Base-by-base conservation (phyloP, 2,113 vertebrate species). In the Zeus faber region DNA sequence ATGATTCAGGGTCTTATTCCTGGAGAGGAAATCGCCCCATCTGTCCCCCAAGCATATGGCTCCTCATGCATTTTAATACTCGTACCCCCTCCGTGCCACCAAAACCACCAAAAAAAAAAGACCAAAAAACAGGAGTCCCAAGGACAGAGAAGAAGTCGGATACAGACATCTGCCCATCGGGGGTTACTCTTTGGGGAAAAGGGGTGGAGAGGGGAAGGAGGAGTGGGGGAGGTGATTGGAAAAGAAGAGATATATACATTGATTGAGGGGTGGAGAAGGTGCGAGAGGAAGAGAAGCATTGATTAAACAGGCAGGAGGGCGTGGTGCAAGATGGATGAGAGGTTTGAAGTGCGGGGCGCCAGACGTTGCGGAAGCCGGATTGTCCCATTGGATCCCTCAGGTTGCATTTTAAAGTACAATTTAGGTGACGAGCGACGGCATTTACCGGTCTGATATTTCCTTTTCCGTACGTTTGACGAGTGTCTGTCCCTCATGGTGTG, bases 61-160 rank as follows among this genome's bases (percentile, higher is more conserved):
- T 67, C 29, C 67, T 85, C 79, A 81, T 79, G 66, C 80, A 86
- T 88, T 87, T 88, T 83, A 77, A 86, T 80, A 65, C 70, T n/a
- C n/a, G n/a, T n/a, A n/a, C n/a, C n/a, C n/a, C n/a, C n/a, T n/a
- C n/a, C n/a, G n/a, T n/a, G n/a, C n/a, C n/a, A n/a, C n/a, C n/a
- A n/a, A n/a, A n/a, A n/a, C n/a, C n/a, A n/a, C n/a, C n/a, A n/a
- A n/a, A n/a, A n/a, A n/a, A n/a, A n/a, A n/a, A n/a, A n/a, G 17
- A 68, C 64, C 65, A 64, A 79, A 21, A 50, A 75, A 80, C 78
- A 74, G 68, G 53, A 62, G 64, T 67, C 56, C n/a, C 67, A 76
- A 76, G 74, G 76, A 70, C 69, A 72, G 58, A 61, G 44, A 58
- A 66, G 39, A 23, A 31, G 57, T 72, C 57, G 70, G 75, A 69